phyloP scores from a whole-genome alignment of 2,113 vertebrate genomes.

The Ptilorrhoa leucosticta region DNA sequence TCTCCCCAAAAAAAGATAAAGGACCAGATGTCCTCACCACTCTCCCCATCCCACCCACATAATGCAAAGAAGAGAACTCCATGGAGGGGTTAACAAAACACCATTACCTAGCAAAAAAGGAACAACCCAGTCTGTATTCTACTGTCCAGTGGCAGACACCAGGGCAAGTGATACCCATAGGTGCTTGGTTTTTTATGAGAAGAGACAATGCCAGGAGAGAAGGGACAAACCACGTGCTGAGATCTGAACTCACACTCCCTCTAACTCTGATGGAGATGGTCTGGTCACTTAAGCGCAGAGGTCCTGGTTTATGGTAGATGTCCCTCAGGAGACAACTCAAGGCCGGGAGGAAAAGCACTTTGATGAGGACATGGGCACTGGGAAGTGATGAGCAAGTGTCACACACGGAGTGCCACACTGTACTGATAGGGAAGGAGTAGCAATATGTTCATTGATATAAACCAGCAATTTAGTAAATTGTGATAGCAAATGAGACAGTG shows the following conservation, averaged over 20 bases:
- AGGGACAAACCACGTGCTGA: neutral
- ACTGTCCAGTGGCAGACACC: neutral
- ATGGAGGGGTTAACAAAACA: neutral
- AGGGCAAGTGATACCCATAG: accelerated
- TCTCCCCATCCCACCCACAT: neutral
- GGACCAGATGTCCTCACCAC: neutral
- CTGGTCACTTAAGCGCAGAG: neutral
- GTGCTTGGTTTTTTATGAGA: neutral
- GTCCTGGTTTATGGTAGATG: neutral
- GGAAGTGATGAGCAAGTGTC: neutral
- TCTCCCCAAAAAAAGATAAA: neutral
- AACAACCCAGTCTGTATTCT: neutral
- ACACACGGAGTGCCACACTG: neutral
- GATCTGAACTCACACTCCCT: neutral
- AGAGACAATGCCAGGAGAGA: neutral
- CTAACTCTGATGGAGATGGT: no score
- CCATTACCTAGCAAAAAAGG: neutral
- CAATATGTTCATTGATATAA: neutral
- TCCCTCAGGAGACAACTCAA: neutral
- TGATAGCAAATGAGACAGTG: neutral
- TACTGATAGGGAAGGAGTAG: neutral
- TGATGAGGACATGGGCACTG: accelerated
- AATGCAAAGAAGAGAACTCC: neutral
- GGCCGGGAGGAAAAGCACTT: neutral
- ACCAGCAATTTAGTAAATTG: neutral